Percentiles rank a stretch among this genome's conserved stretches.
Evolutionary conservation across 2,888 invertebrate species (phyloP).

Genomic region (Brachyptera putata): DNA sequence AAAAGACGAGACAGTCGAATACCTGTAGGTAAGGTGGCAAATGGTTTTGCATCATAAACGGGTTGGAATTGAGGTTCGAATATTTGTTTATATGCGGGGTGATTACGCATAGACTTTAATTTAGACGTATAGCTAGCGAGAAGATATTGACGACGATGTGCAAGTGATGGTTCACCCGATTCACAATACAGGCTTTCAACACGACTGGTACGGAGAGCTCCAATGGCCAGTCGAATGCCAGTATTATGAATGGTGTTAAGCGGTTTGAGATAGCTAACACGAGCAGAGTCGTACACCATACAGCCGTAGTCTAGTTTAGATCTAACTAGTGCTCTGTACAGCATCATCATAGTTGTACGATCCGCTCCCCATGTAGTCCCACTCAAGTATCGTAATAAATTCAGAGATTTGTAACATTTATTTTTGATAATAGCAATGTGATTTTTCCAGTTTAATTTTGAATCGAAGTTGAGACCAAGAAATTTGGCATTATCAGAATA

Average conservation of each 20-base stretch:
- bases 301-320: constrained; percentile 8
- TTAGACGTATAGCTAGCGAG: background rate
- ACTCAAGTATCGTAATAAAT: constrained; percentile 10
- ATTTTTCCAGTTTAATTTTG: constrained; percentile 16
- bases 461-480: constrained; percentile 15
- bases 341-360: constrained; percentile 3
- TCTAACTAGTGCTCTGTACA: constrained; percentile 10
- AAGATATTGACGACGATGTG: background rate
- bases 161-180: constrained; percentile 1
- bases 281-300: constrained; percentile 6
- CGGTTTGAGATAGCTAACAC: background rate
- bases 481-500: constrained; percentile 2
- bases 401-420: constrained; percentile 6
- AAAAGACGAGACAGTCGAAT: no score
- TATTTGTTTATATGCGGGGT: constrained; percentile 15
- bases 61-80: no score
- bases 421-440: constrained; percentile 1
- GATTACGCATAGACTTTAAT: background rate
- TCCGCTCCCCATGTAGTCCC: constrained; percentile 18
- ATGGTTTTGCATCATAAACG: no score
- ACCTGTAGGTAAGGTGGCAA: no score
- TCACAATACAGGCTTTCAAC: background rate
- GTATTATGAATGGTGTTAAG: constrained; percentile 5
- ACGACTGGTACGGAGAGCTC: constrained; percentile 19
- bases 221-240: background rate